Percentiles rank a stretch among this genome's conserved stretches.
These are phyloP conservation scores for Mythimna vitellina DNA, from an alignment of 2,888 invertebrate species.

Conservation along the genomic window DNA sequence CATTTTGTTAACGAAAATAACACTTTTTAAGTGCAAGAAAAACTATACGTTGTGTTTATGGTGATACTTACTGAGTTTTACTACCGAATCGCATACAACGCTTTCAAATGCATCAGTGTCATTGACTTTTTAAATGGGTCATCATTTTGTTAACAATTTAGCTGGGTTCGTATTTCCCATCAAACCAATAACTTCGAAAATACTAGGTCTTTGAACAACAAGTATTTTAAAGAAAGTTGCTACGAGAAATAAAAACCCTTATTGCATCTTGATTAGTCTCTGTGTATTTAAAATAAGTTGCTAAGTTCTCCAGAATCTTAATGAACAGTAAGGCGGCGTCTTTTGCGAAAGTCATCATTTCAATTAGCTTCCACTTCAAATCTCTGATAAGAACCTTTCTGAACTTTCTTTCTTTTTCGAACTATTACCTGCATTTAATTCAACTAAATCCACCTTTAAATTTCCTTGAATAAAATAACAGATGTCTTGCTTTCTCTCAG, in stretches of 20 bases:
- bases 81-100: slow-evolving; percentile 59
- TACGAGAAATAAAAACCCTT: slow-evolving; percentile 18
- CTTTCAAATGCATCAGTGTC: slow-evolving; percentile 55
- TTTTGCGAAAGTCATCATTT: slow-evolving; percentile 38
- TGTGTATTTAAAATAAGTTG: slow-evolving; percentile 36
- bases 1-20: slow-evolving; percentile 41
- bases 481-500: slow-evolving; percentile 43
- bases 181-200: slow-evolving; percentile 15
- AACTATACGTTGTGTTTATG: slow-evolving; percentile 48
- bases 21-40: slow-evolving; percentile 34
- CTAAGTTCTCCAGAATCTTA: slow-evolving; percentile 48
- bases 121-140: slow-evolving; percentile 58
- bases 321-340: slow-evolving; percentile 36
- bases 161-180: slow-evolving; percentile 27
- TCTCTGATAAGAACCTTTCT: slow-evolving; percentile 17
- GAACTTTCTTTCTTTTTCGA: too few relatives aligned
- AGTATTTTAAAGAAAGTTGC: slow-evolving; percentile 25
- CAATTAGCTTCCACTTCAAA: slow-evolving; percentile 18
- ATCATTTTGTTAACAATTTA: slow-evolving; percentile 44
- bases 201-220: slow-evolving; percentile 4
- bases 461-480: slow-evolving; percentile 36
- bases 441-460: slow-evolving; percentile 20
- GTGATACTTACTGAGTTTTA: slow-evolving; percentile 63
- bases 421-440: slow-evolving; percentile 19
- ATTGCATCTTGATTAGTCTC: slow-evolving; percentile 35